Evolutionary conservation across 2,113 vertebrate species (phyloP).

Genomic region (Smithornis capensis): DNA sequence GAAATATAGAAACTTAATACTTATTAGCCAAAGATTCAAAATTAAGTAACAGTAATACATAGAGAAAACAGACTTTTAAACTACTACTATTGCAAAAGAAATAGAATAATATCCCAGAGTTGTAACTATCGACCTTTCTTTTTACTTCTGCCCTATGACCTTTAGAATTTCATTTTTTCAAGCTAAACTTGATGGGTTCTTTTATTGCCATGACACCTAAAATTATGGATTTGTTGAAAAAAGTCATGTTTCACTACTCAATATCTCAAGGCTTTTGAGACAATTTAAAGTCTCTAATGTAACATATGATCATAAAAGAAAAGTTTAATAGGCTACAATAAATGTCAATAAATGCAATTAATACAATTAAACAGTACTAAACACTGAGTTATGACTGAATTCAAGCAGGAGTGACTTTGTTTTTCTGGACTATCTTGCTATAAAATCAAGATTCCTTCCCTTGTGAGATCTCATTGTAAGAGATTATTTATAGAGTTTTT

Average conservation of each 20-base stretch:
- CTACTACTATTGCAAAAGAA: neutral
- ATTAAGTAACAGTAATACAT: neutral
- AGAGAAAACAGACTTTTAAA: neutral
- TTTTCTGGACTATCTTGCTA: neutral
- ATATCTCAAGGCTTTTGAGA: neutral
- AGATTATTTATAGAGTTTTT: neutral
- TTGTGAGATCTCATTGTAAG: neutral
- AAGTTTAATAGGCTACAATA: neutral
- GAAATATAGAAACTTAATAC: neutral
- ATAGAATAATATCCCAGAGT: neutral
- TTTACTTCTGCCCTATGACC: neutral
- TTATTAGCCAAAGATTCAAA: neutral
- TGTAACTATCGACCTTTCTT: neutral
- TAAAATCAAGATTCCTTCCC: neutral
- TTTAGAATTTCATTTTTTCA: neutral
- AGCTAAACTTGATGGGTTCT: neutral
- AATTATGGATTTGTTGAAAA: neutral
- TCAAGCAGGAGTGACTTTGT: neutral
- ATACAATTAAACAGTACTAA: neutral
- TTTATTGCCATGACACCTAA: neutral
- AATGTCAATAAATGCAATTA: neutral
- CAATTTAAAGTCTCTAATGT: neutral
- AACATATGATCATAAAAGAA: neutral
- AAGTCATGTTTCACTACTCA: neutral
- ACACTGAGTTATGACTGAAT: neutral